Conservation (phyloP, 1,140 invertebrate species). For the Cephus cinctus region DNA sequence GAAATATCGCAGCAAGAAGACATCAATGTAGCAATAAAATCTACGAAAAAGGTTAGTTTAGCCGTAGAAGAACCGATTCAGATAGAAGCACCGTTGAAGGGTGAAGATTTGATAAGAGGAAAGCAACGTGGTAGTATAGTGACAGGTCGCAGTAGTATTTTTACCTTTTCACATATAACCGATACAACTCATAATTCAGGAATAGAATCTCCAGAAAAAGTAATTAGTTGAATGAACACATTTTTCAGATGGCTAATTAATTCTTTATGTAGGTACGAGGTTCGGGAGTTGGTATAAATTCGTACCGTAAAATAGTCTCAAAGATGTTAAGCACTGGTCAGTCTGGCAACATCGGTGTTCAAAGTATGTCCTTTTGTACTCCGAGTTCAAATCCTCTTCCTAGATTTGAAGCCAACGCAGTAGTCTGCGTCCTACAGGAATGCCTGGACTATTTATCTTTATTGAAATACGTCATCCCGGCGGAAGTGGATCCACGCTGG, state of each 20-base stretch:
- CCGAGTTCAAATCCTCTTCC: slow-evolving; percentile 15
- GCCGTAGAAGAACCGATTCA: too few species aligned
- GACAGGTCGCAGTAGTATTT: too few species aligned
- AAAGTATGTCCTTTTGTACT: slow-evolving; percentile 20
- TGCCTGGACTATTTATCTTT: slow-evolving; percentile 24
- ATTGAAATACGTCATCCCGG: slow-evolving; percentile 25
- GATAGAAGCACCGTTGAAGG: not conserved
- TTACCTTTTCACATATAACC: not conserved
- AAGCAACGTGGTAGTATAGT: slow-evolving; percentile 1
- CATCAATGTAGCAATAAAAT: not conserved
- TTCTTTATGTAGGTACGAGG: not conserved
- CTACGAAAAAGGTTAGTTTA: too few species aligned
- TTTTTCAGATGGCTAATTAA: slow-evolving; percentile 1
- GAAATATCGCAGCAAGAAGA: not conserved
- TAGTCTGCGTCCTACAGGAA: slow-evolving; percentile 23
- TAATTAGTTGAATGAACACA: not conserved
- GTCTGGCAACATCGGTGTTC: slow-evolving; percentile 27
- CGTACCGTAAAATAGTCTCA: too few species aligned
- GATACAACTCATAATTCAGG: not conserved
- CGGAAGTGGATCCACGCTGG: slow-evolving; percentile 22
- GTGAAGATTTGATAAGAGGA: slow-evolving; percentile 6
- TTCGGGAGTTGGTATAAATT: not conserved
- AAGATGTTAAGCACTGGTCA: not conserved
- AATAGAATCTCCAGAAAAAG: not conserved
- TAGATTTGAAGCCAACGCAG: slow-evolving; percentile 19